Base-by-base conservation (phyloP, 53 echinoderm and acorn worm species). In the Temnopleurus reevesii region DNA sequence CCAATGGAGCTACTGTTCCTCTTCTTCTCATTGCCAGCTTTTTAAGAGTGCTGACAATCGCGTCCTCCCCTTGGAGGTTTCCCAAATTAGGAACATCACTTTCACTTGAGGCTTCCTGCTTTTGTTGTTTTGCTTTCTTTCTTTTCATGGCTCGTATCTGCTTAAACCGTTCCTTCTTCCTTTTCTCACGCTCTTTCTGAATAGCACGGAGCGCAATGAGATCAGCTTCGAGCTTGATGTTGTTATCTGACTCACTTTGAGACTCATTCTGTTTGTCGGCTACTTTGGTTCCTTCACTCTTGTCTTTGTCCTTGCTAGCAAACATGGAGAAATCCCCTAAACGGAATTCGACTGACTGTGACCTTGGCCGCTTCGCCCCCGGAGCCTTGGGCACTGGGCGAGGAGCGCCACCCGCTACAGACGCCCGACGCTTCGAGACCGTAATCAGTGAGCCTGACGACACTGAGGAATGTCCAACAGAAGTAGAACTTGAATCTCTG, bases 241-340 rank as follows among this genome's bases (percentile, higher is more conserved):
- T 27, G 30, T 87, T 49, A 35, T 29, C 4, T 33, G 46, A 53
- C 28, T 46, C 88, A 5, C 25, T 65, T 35, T 28, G 30, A 33
- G 53, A 34, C 8, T 13, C n/a, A 53, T 91, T 91, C 58, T 76
- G 58, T 30, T 89, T 91, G 26, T 89, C 65, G 27, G 76, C 46
- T 43, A 28, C 77, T 26, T 77, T 76, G 18, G 53, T 38, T 15
- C 46, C 46, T 7, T 59, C 89, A 24, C 79, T 90, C 43, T 92
- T 91, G 46, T 93, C 90, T 7, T 59, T 86, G 24, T 85, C 92
- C 43, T 92, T 91, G 46, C 92, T 87, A 6, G 94, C 65, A 63
- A 97, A 84, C 56, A 92, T 85, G 15, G 97, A 95, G 33, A 97
- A 97, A 77, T 97, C 97, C 3, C 93, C 97, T 25, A 97, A 90